Conservation (phyloP, 2,797 vertebrate genomes). For the Sciaenops ocellatus region DNA sequence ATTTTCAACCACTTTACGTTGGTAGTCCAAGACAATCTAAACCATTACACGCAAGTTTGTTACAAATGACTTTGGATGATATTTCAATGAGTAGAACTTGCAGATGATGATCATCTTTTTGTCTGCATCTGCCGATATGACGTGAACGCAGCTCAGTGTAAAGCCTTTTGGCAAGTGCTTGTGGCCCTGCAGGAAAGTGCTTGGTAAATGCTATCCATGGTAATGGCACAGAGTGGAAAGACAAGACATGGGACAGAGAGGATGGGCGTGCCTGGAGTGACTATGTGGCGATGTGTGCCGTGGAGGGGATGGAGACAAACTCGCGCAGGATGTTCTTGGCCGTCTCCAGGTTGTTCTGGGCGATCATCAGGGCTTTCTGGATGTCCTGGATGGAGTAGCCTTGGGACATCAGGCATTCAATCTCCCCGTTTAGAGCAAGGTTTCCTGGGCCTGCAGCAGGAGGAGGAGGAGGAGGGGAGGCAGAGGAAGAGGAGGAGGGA, state of each 20-base stretch:
- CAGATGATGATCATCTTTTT: neutral
- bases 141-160: conserved; percentile 34
- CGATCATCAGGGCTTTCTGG: conserved; percentile 98
- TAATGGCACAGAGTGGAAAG: conserved; percentile 69
- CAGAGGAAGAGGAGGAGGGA: conserved; percentile 54
- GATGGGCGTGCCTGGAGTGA: conserved; percentile 48
- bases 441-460: conserved; percentile 56
- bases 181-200: conserved; percentile 68
- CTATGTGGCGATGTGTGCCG: conserved; percentile 96
- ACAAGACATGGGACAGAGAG: conserved; percentile 15
- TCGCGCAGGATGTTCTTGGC: conserved; percentile 98
- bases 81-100: neutral
- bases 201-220: conserved; percentile 63
- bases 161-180: conserved; percentile 35
- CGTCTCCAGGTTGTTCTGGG: conserved; percentile 99
- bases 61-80: conserved; percentile 22
- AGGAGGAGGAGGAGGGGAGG: conserved; percentile 16
- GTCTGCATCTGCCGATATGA: conserved; percentile 10
- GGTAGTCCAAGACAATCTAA: neutral
- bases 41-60: neutral
- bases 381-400: conserved; percentile 99
- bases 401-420: conserved; percentile 95
- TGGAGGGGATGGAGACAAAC: conserved; percentile 94
- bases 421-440: conserved; percentile 87
- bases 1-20: conserved; percentile 16